Evolutionary conservation across 2,888 invertebrate genomes (phyloP).

Genomic region (Phoenoteleia sp.): DNA sequence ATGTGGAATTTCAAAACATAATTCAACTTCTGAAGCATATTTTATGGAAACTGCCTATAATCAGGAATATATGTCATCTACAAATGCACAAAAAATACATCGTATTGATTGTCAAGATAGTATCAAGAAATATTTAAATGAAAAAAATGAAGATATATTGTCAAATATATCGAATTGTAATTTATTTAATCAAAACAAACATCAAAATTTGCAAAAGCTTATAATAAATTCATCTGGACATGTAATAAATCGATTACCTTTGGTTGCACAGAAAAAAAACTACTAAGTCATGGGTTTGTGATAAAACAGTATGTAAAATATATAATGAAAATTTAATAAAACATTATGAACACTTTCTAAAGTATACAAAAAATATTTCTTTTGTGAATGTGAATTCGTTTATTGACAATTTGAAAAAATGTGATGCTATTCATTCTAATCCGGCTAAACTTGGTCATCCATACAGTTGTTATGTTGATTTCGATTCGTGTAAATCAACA

Average conservation of each 20-base stretch:
- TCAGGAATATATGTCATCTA: not conserved
- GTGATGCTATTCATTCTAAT: not conserved
- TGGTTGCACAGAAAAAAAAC: not conserved
- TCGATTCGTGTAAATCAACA: slow-evolving; percentile 57
- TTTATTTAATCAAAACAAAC: not conserved
- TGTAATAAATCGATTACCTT: not conserved
- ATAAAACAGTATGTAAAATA: not conserved
- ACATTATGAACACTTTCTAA: slow-evolving; percentile 15
- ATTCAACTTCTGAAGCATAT: not conserved
- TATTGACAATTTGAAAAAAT: no score
- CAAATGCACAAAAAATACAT: not conserved
- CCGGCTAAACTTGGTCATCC: slow-evolving; percentile 20
- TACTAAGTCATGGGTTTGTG: not conserved
- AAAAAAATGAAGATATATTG: not conserved
- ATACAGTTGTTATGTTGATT: slow-evolving; percentile 29
- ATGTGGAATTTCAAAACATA: not conserved
- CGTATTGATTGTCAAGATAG: not conserved
- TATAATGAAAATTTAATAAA: not conserved
- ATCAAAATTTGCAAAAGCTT: not conserved
- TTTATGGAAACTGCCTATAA: not conserved
- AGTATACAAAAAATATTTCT: no score
- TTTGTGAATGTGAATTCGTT: no score
- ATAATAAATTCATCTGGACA: not conserved
- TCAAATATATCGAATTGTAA: not conserved
- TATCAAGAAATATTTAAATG: not conserved